Base-by-base conservation (phyloP, 2,888 invertebrate species). In the Anagyrus pseudococci region DNA sequence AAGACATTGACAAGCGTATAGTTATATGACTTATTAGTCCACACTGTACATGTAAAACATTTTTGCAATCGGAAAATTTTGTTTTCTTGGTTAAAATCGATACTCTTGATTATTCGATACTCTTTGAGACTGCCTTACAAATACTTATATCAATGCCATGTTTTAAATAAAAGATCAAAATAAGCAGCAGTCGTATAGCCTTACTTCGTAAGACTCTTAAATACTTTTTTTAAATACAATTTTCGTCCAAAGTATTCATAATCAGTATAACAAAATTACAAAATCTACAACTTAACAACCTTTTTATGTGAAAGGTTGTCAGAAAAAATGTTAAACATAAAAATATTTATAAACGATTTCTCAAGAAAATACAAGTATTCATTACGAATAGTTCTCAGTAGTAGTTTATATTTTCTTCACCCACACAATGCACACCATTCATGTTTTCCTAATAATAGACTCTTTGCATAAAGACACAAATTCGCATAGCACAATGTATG, bases 1-100 rank as follows among this genome's bases (percentile, higher is more conserved):
- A 17, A 56, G n/a, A n/a, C n/a, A n/a, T n/a, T n/a, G n/a, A 33
- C 33, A 33, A 64, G 44, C 43, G 26, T 46, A 57, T 40, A 29
- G 7, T 56, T 26, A 47, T 13, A 17, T 43, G 41, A n/a, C 22
- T 25, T 43, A 48, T 37, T 19, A n/a, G 23, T 7, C 15, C 13
- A 15, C 40, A 52, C 25, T 37, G 10, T 8, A 58, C 50, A 17
- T 23, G 19, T 2, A 25, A 20, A 56, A 48, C n/a, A 10, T 48
- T 48, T 4, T 37, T 37, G 15, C 33, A 37, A 29, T 37, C 4
- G 8, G 15, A 37, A n/a, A n/a, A n/a, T n/a, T n/a, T n/a, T n/a
- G 13, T 37, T 8, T 4, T 4, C 2, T 37, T 37, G 3, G 15
- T 13, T 7, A 29, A 29, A 29, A 2, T 13, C 2, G 10, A 37